Base-by-base conservation (phyloP, 2,113 vertebrate genomes). In the Alligator mississippiensis region DNA sequence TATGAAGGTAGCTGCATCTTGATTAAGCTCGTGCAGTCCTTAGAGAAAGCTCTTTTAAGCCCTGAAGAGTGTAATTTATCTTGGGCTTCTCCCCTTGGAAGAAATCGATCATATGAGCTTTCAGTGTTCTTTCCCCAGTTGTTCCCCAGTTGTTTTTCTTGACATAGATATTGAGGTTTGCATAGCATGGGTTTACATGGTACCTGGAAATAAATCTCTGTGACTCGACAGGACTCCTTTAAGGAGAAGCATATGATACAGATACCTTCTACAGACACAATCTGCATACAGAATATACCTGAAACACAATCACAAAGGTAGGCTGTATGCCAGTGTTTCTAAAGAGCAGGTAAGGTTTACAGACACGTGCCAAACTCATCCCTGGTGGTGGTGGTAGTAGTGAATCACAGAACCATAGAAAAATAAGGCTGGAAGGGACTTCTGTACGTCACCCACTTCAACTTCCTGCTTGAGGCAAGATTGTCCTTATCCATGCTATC, bases 1-100 rank as follows among this genome's bases (percentile, higher is more conserved):
- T 77, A 64, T 82, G 89, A 86, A 59, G 59, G 89, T 86, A 90
- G 88, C 82, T 93, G 82, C 63, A 70, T 87, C 91, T 92, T 93
- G 93, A 96, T 82, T 94, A 94, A 96, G 94, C 80, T 89, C 61
- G 60, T 82, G 84, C 85, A 90, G 82, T 92, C 82, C 90, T 85
- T 58, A 86, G 55, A 92, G 58, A 93, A 94, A 93, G 70, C 82
- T 89, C 55, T 93, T 93, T 87, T 85, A 94, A 93, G 93, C 30
- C 5, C n/a, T 89, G 89, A 88, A 92, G 61, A 61, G 55, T 84
- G 76, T 90, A 1, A 93, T 96, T 95, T 95, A 63, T 95, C 90
- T 97, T 83, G 72, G 84, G 38, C 47, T 80, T 14, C 21, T 60
- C 25, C 15, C 82, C 83, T 47, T 57, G 47, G 60, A 80, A 94